Base-by-base conservation (phyloP, 2,113 vertebrate genomes). In the Opisthocomus hoazin region DNA sequence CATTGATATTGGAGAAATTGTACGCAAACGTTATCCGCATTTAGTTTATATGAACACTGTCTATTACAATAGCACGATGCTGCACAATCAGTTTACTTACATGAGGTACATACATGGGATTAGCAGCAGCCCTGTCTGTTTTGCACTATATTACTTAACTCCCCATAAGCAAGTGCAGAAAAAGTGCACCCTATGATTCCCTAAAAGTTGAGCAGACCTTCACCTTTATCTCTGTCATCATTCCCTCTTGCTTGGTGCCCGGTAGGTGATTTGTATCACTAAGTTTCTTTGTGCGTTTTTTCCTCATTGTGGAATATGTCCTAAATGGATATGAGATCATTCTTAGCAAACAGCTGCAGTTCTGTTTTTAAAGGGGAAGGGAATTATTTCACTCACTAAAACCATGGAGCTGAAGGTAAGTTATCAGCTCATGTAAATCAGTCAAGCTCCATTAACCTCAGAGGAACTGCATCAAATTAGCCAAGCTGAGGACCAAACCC, bases 381-480 rank as follows among this genome's bases (percentile, higher is more conserved):
- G 41, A 85, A 69, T 73, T 43, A 48, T 54, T 92, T 90, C 66
- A 66, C 14, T 81, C 43, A 68, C 39, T 86, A 41, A 90, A 94
- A 84, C 29, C 18, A 41, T 32, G 15, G 53, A 84, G 41, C 32
- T 82, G 50, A 87, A 90, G 50, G 53, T 54, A 92, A 91, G 74
- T 61, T 84, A 88, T 30, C 65, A 71, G 41, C 39, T 81, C 69
- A 29, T 73, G 73, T 87, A 78, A 89, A 87, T 96, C 92, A 87
- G 89, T 78, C 84, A 87, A 76, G 69, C 65, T 92, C 73, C 90
- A 92, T 84, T 96, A 93, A 95, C 24, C 65, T 79, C 95, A 91
- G 36, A 84, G 73, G 87, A 87, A 84, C 51, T 75, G 56, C 64
- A 89, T 81, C 39, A 91, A 53, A 87, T 75, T 88, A 75, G 66